A percentile compares a stretch with the other conserved stretches of the same genome.
Evolutionary conservation across 2,888 invertebrate species (phyloP).

Genomic region (Argyresthia goedartella): DNA sequence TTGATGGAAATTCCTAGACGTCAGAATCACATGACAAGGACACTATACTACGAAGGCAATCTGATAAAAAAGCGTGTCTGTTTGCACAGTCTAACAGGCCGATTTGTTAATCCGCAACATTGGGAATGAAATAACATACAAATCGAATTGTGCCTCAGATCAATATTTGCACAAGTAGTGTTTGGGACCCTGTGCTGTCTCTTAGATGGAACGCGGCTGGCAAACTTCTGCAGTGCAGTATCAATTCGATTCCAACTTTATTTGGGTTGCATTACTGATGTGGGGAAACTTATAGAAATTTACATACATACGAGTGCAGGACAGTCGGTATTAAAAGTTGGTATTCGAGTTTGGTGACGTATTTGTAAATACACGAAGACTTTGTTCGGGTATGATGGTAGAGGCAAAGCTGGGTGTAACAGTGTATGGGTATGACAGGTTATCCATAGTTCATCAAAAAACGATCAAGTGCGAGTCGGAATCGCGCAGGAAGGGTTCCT

Average conservation of each 20-base stretch:
- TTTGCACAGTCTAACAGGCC: too few species aligned
- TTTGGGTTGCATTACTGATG: background rate
- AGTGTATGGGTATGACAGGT: background rate
- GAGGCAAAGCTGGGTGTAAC: background rate
- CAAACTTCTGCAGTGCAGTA: background rate
- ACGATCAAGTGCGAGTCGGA: background rate
- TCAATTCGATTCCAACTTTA: background rate
- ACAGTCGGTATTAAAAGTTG: background rate
- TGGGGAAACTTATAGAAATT: background rate
- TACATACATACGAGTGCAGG: background rate
- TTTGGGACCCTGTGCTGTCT: too few species aligned
- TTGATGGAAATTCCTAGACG: too few species aligned
- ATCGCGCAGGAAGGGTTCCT: background rate
- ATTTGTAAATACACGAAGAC: too few species aligned
- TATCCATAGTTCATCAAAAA: background rate
- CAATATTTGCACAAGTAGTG: background rate
- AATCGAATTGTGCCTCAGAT: background rate
- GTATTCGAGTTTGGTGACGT: background rate
- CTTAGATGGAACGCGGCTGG: too few species aligned
- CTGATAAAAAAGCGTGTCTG: too few species aligned
- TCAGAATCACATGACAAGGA: too few species aligned
- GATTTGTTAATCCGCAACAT: too few species aligned
- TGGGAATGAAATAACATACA: too few species aligned
- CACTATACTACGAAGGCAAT: too few species aligned
- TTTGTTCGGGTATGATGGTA: too few species aligned